Base-by-base conservation (phyloP, 2,113 vertebrate species). In the Pluvianellus socialis region DNA sequence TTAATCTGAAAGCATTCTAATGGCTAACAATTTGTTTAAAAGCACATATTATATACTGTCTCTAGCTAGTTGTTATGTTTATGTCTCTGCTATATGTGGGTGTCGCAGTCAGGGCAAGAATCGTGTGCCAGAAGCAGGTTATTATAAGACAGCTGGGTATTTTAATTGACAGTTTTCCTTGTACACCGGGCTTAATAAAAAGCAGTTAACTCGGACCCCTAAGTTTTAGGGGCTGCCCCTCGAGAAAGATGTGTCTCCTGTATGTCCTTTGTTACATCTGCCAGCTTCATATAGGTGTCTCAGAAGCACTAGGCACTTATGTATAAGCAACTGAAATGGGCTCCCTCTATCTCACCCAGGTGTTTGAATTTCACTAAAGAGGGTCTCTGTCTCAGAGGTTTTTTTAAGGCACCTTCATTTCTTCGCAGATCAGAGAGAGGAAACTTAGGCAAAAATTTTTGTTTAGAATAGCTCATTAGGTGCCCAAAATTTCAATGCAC, bases 1-100 rank as follows among this genome's bases (percentile, higher is more conserved):
- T 92, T 83, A 76, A 95, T 50, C 50, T 80, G 74, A 95, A 88
- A 91, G 77, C 77, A 12, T 94, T 81, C 32, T 66, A 92, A 95
- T 44, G 83, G 74, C 35, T 62, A 79, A 50, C 62, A 67, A 73
- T 91, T 89, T 92, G 24, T 94, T 92, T 86, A 67, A 82, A 94
- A 77, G 33, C 35, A 44, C 16, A 15, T 30, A n/a, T 24, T 44
- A 53, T 38, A 65, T 26, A 40, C 33, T 27, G 28, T 30, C 66
- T 61, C 52, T 65, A 77, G 38, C 26, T 19, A 21, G 26, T 55
- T 63, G 17, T 45, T 76, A 23, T 15, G 22, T 50, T 92, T 86
- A 47, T 23, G 18, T 47, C 30, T 75, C 70, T 73, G 32, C 16
- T 82, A 32, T 9, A 5, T 0, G 2, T 16, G 45, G 26, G 32